Conservation (phyloP, 2,113 vertebrate species). For the Otis tarda region DNA sequence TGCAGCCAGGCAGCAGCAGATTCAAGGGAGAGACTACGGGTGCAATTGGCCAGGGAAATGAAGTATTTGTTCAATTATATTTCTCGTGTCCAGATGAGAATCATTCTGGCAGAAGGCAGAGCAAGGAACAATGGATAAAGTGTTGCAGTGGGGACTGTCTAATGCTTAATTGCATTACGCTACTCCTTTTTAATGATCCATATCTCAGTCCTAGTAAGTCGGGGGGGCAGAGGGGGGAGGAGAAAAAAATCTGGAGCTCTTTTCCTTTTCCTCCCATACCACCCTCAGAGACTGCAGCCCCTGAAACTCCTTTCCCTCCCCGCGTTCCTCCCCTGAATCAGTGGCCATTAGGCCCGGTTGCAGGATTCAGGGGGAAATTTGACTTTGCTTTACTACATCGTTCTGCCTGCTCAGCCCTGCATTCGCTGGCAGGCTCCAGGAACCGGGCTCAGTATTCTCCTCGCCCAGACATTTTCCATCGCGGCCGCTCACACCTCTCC, state of each 20-base stretch:
- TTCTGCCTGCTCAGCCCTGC: neutral
- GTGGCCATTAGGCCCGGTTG: neutral
- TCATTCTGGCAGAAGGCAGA: neutral
- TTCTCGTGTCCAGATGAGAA: neutral
- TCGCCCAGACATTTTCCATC: neutral
- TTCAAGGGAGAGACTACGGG: neutral
- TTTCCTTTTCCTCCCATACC: neutral
- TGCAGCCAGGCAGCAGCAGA: neutral
- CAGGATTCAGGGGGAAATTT: neutral
- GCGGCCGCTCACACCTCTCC: neutral
- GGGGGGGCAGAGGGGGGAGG: neutral
- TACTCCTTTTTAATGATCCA: neutral
- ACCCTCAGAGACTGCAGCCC: neutral
- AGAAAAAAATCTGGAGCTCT: neutral
- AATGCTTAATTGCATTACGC: neutral
- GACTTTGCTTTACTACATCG: neutral
- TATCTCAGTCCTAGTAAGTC: neutral
- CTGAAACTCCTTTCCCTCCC: neutral
- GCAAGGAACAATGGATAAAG: neutral
- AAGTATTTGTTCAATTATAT: slow-evolving; percentile 45
- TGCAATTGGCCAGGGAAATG: slow-evolving; percentile 15
- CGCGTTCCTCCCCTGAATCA: neutral
- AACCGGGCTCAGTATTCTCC: neutral
- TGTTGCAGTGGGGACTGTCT: slow-evolving; percentile 11
- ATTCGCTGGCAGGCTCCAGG: neutral